Evolutionary conservation across 2,113 vertebrate genomes (phyloP).

Genomic region (Canis aureus): DNA sequence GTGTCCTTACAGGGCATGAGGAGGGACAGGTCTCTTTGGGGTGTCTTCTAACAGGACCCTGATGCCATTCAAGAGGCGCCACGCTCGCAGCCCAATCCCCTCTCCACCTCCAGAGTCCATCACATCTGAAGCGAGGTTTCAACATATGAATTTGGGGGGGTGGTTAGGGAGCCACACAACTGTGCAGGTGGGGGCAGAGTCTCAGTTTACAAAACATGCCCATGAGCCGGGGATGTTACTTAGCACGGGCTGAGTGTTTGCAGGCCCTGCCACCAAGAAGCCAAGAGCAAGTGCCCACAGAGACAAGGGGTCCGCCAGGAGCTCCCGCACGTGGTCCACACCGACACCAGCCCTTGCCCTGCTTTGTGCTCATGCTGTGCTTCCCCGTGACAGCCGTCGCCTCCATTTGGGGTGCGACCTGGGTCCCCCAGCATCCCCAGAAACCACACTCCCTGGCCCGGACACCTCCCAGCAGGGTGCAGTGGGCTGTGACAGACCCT

Average conservation of each 20-base stretch:
- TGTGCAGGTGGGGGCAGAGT: too few species aligned
- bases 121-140: too few species aligned
- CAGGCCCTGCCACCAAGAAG: fast-evolving
- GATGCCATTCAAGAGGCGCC: background rate
- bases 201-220: fast-evolving
- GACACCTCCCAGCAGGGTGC: fast-evolving
- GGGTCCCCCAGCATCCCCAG: background rate
- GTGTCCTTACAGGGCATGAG: background rate
- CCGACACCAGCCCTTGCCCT: fast-evolving
- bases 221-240: fast-evolving
- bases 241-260: background rate
- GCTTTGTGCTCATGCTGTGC: background rate
- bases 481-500: too few species aligned
- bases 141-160: fast-evolving
- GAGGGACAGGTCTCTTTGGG: background rate
- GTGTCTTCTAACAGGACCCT: background rate
- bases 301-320: background rate
- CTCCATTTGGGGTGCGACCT: fast-evolving
- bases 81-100: fast-evolving
- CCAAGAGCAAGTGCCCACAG: background rate
- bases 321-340: fast-evolving
- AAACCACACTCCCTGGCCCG: background rate
- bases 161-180: too few species aligned
- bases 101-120: background rate
- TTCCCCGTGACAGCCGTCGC: fast-evolving